phyloP scores from a whole-genome alignment of 2,113 vertebrate genomes.

The Eira barbara region DNA sequence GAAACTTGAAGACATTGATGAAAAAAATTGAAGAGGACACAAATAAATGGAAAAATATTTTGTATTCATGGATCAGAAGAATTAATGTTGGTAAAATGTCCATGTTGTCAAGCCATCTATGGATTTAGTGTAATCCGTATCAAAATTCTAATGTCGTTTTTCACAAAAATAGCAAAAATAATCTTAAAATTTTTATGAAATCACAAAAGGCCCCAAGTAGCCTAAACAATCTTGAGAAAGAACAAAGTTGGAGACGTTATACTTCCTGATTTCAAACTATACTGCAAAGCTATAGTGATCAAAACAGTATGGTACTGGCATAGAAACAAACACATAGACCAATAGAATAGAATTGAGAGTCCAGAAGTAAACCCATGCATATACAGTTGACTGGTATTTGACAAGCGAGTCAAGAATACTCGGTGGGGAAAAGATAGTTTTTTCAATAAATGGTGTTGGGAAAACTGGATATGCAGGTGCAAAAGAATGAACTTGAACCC shows the following conservation, averaged over 20 bases:
- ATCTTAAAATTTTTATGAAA: neutral
- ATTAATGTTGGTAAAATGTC: neutral
- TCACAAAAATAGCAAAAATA: neutral
- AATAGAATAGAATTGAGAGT: neutral
- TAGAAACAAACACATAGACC: neutral
- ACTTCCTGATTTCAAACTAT: neutral
- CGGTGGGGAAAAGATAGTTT: neutral
- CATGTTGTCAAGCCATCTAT: neutral
- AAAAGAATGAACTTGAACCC: neutral
- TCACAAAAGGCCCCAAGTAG: neutral
- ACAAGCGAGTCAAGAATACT: neutral
- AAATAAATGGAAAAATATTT: neutral
- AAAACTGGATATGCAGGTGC: neutral
- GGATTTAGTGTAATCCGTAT: neutral
- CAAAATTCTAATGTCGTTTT: neutral
- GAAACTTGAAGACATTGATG: neutral
- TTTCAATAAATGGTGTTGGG: neutral
- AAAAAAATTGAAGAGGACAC: neutral
- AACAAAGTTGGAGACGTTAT: neutral
- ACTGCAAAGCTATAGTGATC: neutral
- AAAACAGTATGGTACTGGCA: neutral
- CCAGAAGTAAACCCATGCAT: neutral
- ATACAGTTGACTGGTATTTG: neutral
- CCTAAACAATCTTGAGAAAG: neutral
- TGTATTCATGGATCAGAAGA: neutral